phyloP scores from a whole-genome alignment of 2,888 invertebrate species.

The Dichetophora obliterata region DNA sequence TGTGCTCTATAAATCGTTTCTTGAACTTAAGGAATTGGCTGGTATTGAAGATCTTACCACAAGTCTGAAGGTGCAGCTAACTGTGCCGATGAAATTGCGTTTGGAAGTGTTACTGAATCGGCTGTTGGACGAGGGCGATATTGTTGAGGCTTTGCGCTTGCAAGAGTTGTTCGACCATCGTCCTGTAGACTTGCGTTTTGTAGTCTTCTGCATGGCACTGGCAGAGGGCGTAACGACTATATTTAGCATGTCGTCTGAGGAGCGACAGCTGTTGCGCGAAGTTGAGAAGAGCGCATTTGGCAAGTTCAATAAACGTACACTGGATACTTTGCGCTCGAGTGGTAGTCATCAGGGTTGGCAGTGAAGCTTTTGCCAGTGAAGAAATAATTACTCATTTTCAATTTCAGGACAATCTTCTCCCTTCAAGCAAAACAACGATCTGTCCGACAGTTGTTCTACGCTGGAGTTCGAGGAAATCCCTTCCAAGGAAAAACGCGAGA shows the following conservation, averaged over 20 bases:
- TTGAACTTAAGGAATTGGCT: slow-evolving; percentile 67
- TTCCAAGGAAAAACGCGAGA: slow-evolving; percentile 66
- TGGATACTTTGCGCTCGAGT: slow-evolving; percentile 50
- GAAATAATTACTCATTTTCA: too few relatives aligned
- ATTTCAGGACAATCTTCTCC: slow-evolving; percentile 47
- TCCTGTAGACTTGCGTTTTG: slow-evolving; percentile 72
- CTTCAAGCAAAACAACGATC: slow-evolving; percentile 51
- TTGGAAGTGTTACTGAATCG: slow-evolving; percentile 70
- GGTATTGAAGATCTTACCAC: slow-evolving; percentile 67
- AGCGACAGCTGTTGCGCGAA: slow-evolving; percentile 73
- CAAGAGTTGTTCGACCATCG: slow-evolving; percentile 70
- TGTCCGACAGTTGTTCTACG: slow-evolving; percentile 62
- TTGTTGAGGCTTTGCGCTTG: slow-evolving; percentile 73
- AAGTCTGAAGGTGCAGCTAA: slow-evolving; percentile 57
- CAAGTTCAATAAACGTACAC: slow-evolving; percentile 67
- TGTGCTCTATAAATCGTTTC: slow-evolving; percentile 67
- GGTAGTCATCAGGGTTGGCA: slow-evolving; percentile 30
- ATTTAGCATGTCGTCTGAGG: slow-evolving; percentile 74
- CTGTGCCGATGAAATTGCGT: slow-evolving; percentile 60
- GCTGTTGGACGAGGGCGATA: slow-evolving; percentile 72
- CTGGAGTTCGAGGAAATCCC: slow-evolving; percentile 68
- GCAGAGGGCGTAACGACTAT: slow-evolving; percentile 75
- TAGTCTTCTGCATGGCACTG: slow-evolving; percentile 74
- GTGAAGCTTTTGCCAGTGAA: neutral
- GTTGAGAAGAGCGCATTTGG: slow-evolving; percentile 68